Evolutionary conservation across 2,113 vertebrate genomes (phyloP).

Genomic region (Eretmochelys imbricata): DNA sequence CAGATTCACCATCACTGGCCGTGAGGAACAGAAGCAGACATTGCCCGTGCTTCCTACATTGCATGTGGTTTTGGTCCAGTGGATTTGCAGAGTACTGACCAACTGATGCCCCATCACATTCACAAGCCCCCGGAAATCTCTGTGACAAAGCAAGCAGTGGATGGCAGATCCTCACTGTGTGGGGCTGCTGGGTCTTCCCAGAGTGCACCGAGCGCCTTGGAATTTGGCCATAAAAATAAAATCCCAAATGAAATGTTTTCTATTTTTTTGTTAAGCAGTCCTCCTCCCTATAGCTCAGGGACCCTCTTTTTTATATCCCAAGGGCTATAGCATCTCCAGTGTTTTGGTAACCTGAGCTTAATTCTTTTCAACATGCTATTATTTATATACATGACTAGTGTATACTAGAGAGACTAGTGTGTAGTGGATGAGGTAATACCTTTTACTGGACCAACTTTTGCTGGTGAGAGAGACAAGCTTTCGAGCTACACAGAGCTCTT

Average conservation of each 20-base stretch:
- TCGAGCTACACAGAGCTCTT: neutral
- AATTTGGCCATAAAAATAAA: neutral
- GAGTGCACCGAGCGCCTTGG: neutral
- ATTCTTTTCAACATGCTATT: neutral
- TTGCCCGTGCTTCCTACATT: neutral
- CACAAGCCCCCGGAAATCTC: neutral
- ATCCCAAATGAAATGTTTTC: neutral
- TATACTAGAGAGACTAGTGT: too few species aligned
- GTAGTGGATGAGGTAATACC: neutral
- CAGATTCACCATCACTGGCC: neutral
- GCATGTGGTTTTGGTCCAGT: neutral
- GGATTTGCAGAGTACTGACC: neutral
- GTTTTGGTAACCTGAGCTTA: neutral
- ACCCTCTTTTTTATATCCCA: neutral
- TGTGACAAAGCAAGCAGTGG: accelerated
- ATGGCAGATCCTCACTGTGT: neutral
- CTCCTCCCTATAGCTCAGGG: neutral
- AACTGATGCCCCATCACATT: neutral
- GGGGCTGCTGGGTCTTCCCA: neutral
- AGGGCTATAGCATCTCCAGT: neutral
- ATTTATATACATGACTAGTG: neutral
- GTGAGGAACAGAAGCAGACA: neutral
- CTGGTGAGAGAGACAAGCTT: neutral
- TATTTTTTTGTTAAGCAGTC: neutral
- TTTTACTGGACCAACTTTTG: neutral